Evolutionary conservation across 2,113 vertebrate genomes (phyloP).

Genomic region (Plotosus lineatus): DNA sequence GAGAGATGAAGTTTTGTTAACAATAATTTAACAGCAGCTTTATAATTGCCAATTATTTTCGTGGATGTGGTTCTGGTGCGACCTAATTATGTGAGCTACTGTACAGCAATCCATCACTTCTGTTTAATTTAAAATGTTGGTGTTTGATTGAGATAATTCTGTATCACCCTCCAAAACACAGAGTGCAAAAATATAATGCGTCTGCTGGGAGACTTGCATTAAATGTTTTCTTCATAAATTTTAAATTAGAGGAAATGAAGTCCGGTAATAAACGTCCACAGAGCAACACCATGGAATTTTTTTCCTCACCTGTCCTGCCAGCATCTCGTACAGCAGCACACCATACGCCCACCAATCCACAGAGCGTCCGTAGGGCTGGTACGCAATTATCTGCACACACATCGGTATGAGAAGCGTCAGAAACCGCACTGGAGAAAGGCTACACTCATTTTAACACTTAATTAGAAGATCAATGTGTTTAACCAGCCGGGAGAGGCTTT

Average conservation of each 20-base stretch:
- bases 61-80: neutral
- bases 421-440: neutral
- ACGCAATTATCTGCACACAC: constrained; percentile 87
- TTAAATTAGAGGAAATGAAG: neutral
- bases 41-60: neutral
- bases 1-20: neutral
- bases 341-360: constrained; percentile 99
- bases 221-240: neutral
- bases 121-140: neutral
- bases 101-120: neutral
- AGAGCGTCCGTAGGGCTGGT: constrained; percentile 91
- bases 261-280: neutral
- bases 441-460: neutral
- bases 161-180: neutral
- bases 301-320: constrained; percentile 89
- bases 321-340: constrained; percentile 94
- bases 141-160: constrained; percentile 7
- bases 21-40: neutral
- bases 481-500: neutral
- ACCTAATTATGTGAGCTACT: neutral
- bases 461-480: too few relatives aligned
- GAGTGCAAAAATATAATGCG: neutral
- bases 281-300: neutral
- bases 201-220: neutral
- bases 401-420: neutral